A percentile compares a stretch with the other conserved stretches of the same genome.
These are phyloP conservation scores for Leptinotarsa lineolata DNA, from an alignment of 1,140 invertebrate genomes.

Conservation along the genomic window DNA sequence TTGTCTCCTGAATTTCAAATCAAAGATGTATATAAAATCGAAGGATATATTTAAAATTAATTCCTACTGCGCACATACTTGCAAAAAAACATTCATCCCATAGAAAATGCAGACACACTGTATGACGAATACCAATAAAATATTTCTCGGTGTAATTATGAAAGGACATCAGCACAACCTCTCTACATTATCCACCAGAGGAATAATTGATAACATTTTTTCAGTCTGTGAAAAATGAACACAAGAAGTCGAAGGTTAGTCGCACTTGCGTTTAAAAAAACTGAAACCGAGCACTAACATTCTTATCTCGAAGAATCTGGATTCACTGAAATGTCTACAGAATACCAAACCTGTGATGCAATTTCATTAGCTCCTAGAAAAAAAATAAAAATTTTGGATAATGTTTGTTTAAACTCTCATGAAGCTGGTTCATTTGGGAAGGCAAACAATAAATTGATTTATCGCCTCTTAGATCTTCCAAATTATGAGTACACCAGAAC, in stretches of 20 bases:
- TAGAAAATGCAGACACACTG: neutral
- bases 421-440: neutral
- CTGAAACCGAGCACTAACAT: neutral
- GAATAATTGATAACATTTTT: neutral
- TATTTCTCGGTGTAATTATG: neutral
- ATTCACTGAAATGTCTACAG: too few relatives aligned
- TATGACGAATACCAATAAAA: neutral
- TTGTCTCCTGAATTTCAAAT: too few relatives aligned
- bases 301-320: neutral
- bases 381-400: constrained; percentile 1
- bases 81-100: too few relatives aligned
- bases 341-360: neutral
- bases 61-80: too few relatives aligned
- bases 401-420: neutral
- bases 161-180: neutral
- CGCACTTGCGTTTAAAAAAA: neutral
- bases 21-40: too few relatives aligned
- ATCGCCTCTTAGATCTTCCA: neutral
- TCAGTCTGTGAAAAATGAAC: neutral
- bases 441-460: neutral
- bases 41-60: too few relatives aligned
- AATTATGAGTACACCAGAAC: neutral
- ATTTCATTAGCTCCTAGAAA: neutral
- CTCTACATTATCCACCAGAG: neutral
- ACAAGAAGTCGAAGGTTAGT: neutral